Percentiles rank a stretch among this genome's conserved stretches.
Conservation (phyloP, 1,140 invertebrate species). For the Kradibia gibbosae region DNA sequence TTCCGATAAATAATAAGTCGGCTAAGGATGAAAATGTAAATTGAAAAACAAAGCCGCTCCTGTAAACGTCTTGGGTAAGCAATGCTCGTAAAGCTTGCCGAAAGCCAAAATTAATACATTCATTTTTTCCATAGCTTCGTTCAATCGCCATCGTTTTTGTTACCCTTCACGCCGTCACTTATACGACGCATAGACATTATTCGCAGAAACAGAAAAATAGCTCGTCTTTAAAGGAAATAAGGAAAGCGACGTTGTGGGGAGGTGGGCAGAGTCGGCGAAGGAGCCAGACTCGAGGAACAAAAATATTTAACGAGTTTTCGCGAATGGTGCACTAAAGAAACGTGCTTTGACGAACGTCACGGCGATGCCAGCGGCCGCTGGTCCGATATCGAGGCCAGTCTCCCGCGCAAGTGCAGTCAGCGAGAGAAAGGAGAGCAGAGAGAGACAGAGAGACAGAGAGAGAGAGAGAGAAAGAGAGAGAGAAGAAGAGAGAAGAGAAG, state of each 20-base stretch:
- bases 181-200: constrained; percentile 36
- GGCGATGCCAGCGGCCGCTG: constrained; percentile 44
- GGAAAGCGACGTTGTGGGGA: neutral
- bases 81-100: constrained; percentile 31
- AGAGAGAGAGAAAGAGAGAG: constrained; percentile 54
- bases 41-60: constrained; percentile 25
- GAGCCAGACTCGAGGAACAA: constrained; percentile 25
- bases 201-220: constrained; percentile 46
- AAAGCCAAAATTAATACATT: constrained; percentile 42
- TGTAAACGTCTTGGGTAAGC: constrained; percentile 32
- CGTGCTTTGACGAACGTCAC: constrained; percentile 48
- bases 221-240: neutral
- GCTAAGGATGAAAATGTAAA: neutral
- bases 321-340: constrained; percentile 44
- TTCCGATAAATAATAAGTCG: constrained; percentile 14
- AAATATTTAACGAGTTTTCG: constrained; percentile 50
- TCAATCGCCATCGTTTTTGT: constrained; percentile 15
- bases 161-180: neutral
- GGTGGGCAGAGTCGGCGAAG: neutral
- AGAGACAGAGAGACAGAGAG: constrained; percentile 44
- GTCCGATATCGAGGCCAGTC: constrained; percentile 55
- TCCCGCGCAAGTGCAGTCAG: constrained; percentile 36
- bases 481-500: neutral
- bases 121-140: constrained; percentile 37
- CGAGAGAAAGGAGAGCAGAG: constrained; percentile 46